Evolutionary conservation across 2,797 vertebrate genomes (phyloP).

Genomic region (Serranus cabrilla): DNA sequence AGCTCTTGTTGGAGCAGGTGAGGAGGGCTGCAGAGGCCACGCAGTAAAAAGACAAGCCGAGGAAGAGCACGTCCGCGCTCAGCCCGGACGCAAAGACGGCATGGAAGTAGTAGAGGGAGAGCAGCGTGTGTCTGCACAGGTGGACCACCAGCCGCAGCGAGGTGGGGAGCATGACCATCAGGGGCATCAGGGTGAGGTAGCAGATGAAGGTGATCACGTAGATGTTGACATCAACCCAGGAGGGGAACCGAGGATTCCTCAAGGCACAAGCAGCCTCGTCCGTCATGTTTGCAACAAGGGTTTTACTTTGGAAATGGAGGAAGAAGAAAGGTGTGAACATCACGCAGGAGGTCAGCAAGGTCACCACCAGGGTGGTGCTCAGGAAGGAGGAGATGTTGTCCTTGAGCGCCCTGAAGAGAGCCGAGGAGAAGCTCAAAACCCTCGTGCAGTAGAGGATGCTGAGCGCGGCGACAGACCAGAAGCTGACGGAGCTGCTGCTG

Average conservation of each 20-base stretch:
- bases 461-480: conserved; percentile 19
- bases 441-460: conserved; percentile 18
- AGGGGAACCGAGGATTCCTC: conserved; percentile 9
- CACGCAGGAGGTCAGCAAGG: conserved; percentile 10
- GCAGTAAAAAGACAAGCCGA: conserved; percentile 9
- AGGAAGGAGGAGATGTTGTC: neutral
- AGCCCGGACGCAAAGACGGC: conserved; percentile 3
- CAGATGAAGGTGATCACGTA: conserved; percentile 9
- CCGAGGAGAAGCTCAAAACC: conserved; percentile 2
- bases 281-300: neutral
- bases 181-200: conserved; percentile 20
- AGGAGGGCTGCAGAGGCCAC: conserved; percentile 6
- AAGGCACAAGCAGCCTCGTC: neutral
- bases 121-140: conserved; percentile 24
- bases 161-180: neutral
- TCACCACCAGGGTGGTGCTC: neutral
- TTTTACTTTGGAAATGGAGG: neutral
- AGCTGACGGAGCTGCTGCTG: conserved; percentile 45
- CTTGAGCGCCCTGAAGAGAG: neutral
- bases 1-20: conserved; percentile 10
- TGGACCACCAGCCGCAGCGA: conserved; percentile 13
- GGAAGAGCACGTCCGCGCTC: conserved; percentile 6
- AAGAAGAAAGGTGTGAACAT: conserved; percentile 19
- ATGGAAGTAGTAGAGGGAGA: conserved; percentile 8
- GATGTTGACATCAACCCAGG: neutral